Evolutionary conservation across 2,797 vertebrate species (phyloP).

Genomic region (Lithobates sylvaticus): DNA sequence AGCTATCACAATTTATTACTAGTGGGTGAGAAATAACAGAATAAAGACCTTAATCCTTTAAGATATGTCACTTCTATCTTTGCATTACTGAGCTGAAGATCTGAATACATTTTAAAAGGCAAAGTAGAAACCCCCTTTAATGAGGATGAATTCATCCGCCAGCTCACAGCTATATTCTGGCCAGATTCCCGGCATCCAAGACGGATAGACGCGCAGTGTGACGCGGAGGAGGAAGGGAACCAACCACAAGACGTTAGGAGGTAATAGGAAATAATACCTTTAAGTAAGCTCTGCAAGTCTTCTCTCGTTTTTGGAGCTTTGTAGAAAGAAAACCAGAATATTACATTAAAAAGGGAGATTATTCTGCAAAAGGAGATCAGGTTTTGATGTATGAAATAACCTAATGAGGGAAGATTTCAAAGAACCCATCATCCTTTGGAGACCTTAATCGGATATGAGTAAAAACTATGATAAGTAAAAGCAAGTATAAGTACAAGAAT

Average conservation of each 20-base stretch:
- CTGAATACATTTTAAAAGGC: too few species aligned
- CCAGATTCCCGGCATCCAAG: conserved; percentile 9
- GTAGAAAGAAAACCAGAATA: conserved; percentile 80
- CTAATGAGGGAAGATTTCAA: background rate
- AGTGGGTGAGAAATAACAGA: too few species aligned
- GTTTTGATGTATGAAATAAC: background rate
- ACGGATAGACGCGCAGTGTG: conserved; percentile 3
- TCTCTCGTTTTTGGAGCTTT: conserved; percentile 99
- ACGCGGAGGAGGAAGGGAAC: conserved; percentile 79
- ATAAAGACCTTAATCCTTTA: too few species aligned
- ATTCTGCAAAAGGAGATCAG: conserved; percentile 4
- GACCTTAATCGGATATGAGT: background rate
- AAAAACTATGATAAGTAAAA: too few species aligned
- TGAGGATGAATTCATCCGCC: background rate
- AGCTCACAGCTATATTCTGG: background rate
- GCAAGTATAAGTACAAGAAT: too few species aligned
- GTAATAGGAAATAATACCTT: conserved; percentile 87
- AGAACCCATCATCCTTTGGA: background rate
- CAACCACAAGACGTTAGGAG: conserved; percentile 77
- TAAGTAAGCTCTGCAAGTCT: conserved; percentile 99
- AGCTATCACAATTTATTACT: too few species aligned
- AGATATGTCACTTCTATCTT: too few species aligned
- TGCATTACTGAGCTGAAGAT: too few species aligned
- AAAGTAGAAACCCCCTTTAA: background rate
- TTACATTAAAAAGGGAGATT: conserved; percentile 72